Conservation (phyloP, 2,113 vertebrate genomes). For the Labrus mixtus region DNA sequence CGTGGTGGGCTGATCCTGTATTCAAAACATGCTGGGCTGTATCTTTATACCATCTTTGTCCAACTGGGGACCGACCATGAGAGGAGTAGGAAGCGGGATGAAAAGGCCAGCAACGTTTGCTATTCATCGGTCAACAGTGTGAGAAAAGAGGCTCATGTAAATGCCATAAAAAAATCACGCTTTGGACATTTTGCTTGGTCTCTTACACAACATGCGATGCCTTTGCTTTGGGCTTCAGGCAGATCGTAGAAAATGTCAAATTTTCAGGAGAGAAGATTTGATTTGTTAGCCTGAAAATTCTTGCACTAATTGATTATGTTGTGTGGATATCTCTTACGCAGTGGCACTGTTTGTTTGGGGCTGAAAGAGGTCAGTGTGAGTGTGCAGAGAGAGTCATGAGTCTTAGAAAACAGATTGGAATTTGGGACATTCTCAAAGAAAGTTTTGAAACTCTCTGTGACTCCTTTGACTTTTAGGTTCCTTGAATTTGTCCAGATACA, state of each 20-base stretch:
- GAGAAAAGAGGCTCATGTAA: not conserved
- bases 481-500: not conserved
- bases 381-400: constrained; percentile 10
- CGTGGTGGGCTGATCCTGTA: constrained; percentile 28
- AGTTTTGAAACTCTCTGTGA: not conserved
- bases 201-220: not conserved
- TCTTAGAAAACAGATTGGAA: constrained; percentile 13
- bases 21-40: constrained; percentile 49
- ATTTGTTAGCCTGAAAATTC: constrained; percentile 18
- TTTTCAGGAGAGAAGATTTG: constrained; percentile 6
- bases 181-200: not conserved
- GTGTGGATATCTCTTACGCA: constrained; percentile 12
- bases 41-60: constrained; percentile 47
- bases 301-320: constrained; percentile 25
- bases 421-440: not conserved
- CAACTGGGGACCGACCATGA: not conserved
- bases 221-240: not conserved
- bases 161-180: not conserved
- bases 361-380: constrained; percentile 22
- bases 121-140: not conserved
- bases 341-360: not conserved
- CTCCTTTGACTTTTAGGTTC: not conserved
- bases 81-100: not conserved
- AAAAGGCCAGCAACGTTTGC: not conserved
- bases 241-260: constrained; percentile 7